A percentile compares a stretch with the other conserved stretches of the same genome.
phyloP scores from a whole-genome alignment of 2,888 invertebrate genomes.

The Ctenicera cuprea region DNA sequence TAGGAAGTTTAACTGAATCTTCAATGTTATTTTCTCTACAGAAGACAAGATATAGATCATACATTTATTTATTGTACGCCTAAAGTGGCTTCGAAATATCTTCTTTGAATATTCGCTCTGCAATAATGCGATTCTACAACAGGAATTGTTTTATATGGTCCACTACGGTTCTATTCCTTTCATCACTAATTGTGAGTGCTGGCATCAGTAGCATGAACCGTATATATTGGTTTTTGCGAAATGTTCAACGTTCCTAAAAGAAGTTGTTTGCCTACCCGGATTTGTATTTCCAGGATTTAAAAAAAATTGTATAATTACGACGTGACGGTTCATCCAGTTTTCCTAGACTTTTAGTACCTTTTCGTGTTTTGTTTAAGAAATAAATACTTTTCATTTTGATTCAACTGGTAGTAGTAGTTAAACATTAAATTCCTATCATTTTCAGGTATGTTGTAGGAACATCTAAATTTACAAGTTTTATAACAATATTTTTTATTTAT shows the following conservation, averaged over 20 bases:
- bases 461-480: background rate
- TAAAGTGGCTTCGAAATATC: slow-evolving; percentile 23
- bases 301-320: too few relatives aligned
- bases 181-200: background rate
- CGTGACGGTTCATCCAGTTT: too few relatives aligned
- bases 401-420: background rate
- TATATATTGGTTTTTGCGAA: slow-evolving; percentile 5
- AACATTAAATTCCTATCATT: background rate
- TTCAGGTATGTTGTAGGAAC: background rate
- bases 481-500: background rate
- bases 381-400: background rate
- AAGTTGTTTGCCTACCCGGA: too few relatives aligned
- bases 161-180: background rate
- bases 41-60: background rate
- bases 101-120: slow-evolving; percentile 17
- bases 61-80: slow-evolving; percentile 11
- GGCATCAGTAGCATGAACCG: background rate
- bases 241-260: background rate
- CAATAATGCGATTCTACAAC: slow-evolving; percentile 18
- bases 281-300: too few relatives aligned
- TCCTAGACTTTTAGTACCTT: too few relatives aligned
- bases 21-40: background rate
- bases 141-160: background rate
- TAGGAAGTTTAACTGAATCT: too few relatives aligned
- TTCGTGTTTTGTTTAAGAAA: background rate